A percentile compares a stretch with the other conserved stretches of the same genome.
Conservation (phyloP, 2,113 vertebrate genomes). For the Heterochromis multidens region DNA sequence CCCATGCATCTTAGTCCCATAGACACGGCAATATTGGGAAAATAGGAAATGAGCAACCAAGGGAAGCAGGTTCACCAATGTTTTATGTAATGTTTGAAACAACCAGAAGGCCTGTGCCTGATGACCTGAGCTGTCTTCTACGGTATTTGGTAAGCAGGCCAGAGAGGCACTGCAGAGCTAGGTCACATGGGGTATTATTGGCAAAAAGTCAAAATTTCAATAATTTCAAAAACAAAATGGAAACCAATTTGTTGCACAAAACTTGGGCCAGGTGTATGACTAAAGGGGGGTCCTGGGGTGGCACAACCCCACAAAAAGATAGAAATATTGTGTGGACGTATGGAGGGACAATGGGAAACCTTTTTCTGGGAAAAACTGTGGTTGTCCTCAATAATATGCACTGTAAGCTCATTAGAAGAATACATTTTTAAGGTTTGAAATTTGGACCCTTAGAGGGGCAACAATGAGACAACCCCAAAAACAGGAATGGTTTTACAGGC, state of each 20-base stretch:
- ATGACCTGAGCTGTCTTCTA: background rate
- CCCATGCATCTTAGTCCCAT: background rate
- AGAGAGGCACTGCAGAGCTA: background rate
- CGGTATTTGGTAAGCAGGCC: background rate
- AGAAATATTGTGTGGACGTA: background rate
- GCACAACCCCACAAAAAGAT: background rate
- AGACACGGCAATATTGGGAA: background rate
- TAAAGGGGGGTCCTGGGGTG: background rate
- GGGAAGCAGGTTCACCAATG: no score
- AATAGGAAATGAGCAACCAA: background rate
- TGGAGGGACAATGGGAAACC: no score
- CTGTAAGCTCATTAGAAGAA: background rate
- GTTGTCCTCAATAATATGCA: background rate
- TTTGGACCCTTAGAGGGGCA: fast-evolving
- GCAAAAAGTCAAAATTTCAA: background rate
- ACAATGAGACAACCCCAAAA: background rate
- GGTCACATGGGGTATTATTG: background rate
- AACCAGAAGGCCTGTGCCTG: background rate
- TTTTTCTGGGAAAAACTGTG: background rate
- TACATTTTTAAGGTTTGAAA: background rate
- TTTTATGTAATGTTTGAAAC: background rate
- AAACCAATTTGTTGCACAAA: background rate
- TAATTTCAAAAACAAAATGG: background rate
- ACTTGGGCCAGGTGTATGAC: background rate
- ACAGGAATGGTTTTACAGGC: background rate